Percentiles rank a stretch among this genome's conserved stretches.
phyloP scores from a whole-genome alignment of 2,797 vertebrate genomes.

The Parauchenoglanis ngamensis region DNA sequence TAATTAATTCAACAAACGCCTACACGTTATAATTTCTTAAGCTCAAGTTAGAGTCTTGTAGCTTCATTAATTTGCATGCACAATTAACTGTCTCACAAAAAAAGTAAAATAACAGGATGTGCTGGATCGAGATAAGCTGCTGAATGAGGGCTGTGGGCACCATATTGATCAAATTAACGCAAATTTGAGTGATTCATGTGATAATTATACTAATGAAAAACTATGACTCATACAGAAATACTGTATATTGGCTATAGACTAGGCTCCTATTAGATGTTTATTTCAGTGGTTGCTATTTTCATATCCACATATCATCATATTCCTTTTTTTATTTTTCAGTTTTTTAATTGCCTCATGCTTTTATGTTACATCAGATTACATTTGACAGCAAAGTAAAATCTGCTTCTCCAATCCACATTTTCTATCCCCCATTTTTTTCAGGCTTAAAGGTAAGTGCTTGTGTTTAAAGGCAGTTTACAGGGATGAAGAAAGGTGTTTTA shows the following conservation, averaged over 20 bases:
- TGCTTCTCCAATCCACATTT: background rate
- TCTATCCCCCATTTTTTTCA: background rate
- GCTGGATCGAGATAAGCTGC: background rate
- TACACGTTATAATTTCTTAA: background rate
- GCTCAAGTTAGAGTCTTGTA: background rate
- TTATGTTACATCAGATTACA: background rate
- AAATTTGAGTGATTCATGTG: background rate
- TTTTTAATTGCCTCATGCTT: background rate
- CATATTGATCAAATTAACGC: background rate
- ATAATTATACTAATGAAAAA: too few relatives aligned
- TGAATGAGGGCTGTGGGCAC: background rate
- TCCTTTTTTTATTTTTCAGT: background rate
- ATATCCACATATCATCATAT: background rate
- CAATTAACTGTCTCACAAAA: background rate
- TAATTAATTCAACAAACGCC: background rate
- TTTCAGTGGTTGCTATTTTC: background rate
- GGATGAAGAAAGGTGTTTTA: background rate
- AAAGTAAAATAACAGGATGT: background rate
- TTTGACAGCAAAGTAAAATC: background rate
- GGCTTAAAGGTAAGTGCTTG: background rate
- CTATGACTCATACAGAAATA: background rate
- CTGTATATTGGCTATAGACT: background rate
- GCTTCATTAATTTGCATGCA: background rate
- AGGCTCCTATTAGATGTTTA: background rate
- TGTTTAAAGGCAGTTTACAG: background rate